Evolutionary conservation across 2,113 vertebrate species (phyloP), one percentile per base, ranked within the genome.

Genomic region (Catharus minimus): DNA sequence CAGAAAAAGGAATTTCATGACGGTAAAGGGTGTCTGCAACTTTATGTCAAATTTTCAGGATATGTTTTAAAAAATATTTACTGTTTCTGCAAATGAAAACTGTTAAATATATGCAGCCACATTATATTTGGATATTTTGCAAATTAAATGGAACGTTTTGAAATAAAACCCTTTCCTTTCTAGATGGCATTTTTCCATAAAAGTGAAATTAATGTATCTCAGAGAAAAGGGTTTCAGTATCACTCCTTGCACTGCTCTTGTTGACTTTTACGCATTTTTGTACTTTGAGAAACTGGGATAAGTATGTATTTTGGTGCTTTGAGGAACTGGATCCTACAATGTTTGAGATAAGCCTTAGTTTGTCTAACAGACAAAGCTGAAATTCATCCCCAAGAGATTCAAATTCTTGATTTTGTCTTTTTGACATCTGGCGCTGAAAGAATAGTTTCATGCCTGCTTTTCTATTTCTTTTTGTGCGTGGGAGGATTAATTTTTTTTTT

Each of bases 391-490:
- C 73, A 66, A 76, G 81, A 82, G 66, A 92, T 69, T 90, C 21
- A 89, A 50, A 89, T 82, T 90, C 93, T 94, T 88, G 76, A 77
- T 92, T 86, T 92, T 95, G 82, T 86, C 38, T 2, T 81, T 91
- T 88, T 74, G 76, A 67, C 32, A 64, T 87, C 77, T 88, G 86
- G 69, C 1, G 0, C 55, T 66, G 81, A 94, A 96, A 92, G 82
- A 89, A 69, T 78, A 77, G 50, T 79, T 90, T 92, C 55, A 30
- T 85, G 81, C 47, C 52, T 93, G 43, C 36, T 84, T 95, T 82
- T 83, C 62, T 82, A 33, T 86, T 90, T 82, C 50, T 84, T 88
- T 81, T 56, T 90, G 69, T 73, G 60, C 50, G 62, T 1, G 1
- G 46, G 33, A 92, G 57, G 53, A 64, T 56, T 72, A 84, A 24